These are phyloP conservation scores for Megaceryle torquata DNA, from an alignment of 2,113 vertebrate genomes.

Conservation along the genomic window DNA sequence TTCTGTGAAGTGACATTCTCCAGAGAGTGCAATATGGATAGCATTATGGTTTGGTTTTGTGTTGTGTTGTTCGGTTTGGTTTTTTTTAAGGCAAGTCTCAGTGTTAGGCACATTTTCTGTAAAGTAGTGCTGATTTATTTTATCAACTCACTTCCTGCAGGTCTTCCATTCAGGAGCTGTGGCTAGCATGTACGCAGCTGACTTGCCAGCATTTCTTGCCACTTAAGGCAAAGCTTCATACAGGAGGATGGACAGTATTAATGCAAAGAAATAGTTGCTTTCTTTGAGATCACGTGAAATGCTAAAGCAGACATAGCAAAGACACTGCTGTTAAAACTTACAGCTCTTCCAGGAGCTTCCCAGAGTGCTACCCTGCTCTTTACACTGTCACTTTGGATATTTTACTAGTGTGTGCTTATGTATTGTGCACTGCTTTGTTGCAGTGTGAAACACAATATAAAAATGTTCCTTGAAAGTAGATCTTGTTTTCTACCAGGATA, in stretches of 20 bases:
- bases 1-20: not conserved
- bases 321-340: not conserved
- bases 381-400: rapidly evolving
- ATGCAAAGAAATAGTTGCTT: not conserved
- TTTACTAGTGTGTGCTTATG: not conserved
- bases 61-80: too few species aligned
- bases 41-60: too few species aligned
- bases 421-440: not conserved
- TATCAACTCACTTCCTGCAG: not conserved
- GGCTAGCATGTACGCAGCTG: not conserved
- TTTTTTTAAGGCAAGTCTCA: not conserved
- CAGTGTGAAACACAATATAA: not conserved
- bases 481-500: not conserved
- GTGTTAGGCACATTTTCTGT: not conserved
- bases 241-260: not conserved
- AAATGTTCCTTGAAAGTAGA: not conserved
- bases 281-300: not conserved
- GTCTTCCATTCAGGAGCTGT: not conserved
- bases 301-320: not conserved
- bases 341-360: not conserved
- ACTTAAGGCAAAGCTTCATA: not conserved
- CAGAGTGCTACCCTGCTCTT: not conserved
- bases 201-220: not conserved
- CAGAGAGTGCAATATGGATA: not conserved
- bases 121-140: not conserved